Evolutionary conservation across 2,113 vertebrate species (phyloP).

Genomic region (Chloroceryle aenea): DNA sequence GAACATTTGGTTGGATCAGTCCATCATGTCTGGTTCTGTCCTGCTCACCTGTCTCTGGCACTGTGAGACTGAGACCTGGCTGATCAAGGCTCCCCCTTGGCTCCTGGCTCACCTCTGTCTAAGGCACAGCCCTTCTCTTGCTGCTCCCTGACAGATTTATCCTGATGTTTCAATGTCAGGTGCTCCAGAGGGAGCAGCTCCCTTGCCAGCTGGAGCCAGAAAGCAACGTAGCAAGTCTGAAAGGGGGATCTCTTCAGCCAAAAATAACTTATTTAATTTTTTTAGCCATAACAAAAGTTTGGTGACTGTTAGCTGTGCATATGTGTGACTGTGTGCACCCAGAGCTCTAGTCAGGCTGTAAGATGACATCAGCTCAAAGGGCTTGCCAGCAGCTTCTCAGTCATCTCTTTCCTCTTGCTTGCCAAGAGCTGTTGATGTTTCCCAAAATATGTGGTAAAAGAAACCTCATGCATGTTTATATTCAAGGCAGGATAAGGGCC

Average conservation of each 20-base stretch:
- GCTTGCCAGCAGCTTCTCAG: conserved; percentile 28
- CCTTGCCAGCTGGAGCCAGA: conserved; percentile 7
- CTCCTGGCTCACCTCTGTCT: background rate
- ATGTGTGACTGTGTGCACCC: background rate
- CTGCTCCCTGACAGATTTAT: background rate
- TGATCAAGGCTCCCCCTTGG: background rate
- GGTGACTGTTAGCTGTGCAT: background rate
- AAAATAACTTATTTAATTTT: conserved; percentile 31
- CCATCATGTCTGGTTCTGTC: background rate
- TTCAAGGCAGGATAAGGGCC: background rate
- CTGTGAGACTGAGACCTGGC: background rate
- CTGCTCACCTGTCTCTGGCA: background rate
- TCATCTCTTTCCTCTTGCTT: conserved; percentile 5
- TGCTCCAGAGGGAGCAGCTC: background rate
- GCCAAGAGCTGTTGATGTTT: conserved; percentile 40
- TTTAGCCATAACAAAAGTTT: conserved; percentile 47
- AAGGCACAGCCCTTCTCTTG: background rate
- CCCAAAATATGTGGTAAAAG: conserved; percentile 42
- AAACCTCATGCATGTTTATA: conserved; percentile 24
- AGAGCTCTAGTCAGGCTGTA: background rate
- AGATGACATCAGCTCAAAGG: conserved; percentile 42
- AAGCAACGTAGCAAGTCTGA: background rate
- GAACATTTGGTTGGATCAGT: background rate
- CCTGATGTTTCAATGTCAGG: background rate
- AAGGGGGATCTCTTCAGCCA: background rate